A percentile compares a stretch with the other conserved stretches of the same genome.
phyloP scores from a whole-genome alignment of 2,797 vertebrate genomes.

The Poeciliopsis paucimaculata region DNA sequence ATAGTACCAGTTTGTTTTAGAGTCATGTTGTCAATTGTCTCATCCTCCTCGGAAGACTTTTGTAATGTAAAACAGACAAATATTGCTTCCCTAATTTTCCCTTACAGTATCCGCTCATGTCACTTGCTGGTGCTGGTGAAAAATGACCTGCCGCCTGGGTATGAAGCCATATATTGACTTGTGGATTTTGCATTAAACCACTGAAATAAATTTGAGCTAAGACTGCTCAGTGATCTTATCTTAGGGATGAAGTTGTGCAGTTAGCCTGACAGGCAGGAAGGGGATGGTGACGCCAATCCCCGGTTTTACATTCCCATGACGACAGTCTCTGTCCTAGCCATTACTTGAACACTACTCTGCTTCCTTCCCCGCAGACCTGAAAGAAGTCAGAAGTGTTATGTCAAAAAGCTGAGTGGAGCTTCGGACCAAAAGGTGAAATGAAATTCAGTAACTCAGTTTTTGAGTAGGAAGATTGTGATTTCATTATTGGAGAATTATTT shows the following conservation, averaged over 20 bases:
- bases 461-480: constrained; percentile 51
- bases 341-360: constrained; percentile 64
- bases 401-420: constrained; percentile 33
- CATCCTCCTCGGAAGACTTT: constrained; percentile 43
- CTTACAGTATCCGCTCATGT: constrained; percentile 54
- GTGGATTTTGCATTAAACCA: constrained; percentile 60
- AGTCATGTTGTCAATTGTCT: constrained; percentile 51
- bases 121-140: constrained; percentile 49
- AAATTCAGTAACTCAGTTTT: constrained; percentile 61
- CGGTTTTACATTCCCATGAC: constrained; percentile 69
- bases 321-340: constrained; percentile 65
- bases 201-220: constrained; percentile 44
- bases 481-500: constrained; percentile 49
- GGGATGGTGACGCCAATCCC: constrained; percentile 71
- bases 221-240: constrained; percentile 69
- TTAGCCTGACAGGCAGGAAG: constrained; percentile 64
- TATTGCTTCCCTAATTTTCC: constrained; percentile 51
- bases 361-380: constrained; percentile 70
- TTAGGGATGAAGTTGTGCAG: constrained; percentile 52
- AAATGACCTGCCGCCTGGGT: constrained; percentile 48
- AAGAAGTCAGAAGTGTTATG: constrained; percentile 48
- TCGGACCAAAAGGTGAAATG: constrained; percentile 45
- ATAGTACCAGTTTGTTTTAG: constrained; percentile 53
- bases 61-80: constrained; percentile 57
- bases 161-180: constrained; percentile 38